Conservation (phyloP, 2,888 invertebrate genomes). For the Hirtodrosophila trivittata region DNA sequence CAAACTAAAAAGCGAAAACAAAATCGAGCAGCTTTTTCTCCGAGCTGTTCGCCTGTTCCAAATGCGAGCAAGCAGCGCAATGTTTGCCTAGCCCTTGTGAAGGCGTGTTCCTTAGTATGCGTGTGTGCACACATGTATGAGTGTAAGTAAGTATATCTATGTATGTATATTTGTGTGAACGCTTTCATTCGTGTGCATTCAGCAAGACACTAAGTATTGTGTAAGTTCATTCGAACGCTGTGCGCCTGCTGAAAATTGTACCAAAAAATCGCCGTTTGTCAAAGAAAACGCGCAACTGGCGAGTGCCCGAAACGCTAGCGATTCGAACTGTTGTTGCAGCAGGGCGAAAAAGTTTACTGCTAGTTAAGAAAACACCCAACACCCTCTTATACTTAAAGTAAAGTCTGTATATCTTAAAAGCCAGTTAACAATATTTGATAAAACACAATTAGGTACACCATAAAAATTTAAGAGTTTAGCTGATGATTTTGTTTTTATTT, state of each 20-base stretch:
- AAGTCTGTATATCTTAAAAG: not conserved
- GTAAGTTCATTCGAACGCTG: slow-evolving; percentile 35
- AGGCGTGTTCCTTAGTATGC: not conserved
- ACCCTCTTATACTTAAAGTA: no score
- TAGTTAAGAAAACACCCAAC: no score
- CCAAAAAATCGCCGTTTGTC: slow-evolving; percentile 73
- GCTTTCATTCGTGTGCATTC: not conserved
- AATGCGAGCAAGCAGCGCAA: slow-evolving; percentile 75
- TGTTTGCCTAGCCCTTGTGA: slow-evolving; percentile 71
- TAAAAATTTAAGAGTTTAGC: no score
- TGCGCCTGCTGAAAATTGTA: slow-evolving; percentile 63
- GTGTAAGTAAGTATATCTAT: slow-evolving; percentile 3
- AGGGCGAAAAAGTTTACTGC: not conserved
- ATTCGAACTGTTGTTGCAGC: slow-evolving; percentile 21
- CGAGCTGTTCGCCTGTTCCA: slow-evolving; percentile 62
- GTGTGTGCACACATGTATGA: not conserved
- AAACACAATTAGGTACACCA: no score
- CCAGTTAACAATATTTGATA: not conserved
- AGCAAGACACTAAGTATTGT: slow-evolving; percentile 28
- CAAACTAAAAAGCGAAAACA: slow-evolving; percentile 22
- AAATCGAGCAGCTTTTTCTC: slow-evolving; percentile 15
- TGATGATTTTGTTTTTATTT: no score
- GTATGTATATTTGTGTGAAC: not conserved
- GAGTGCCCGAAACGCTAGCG: slow-evolving; percentile 50
- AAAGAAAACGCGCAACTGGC: slow-evolving; percentile 45